These are phyloP conservation scores for Magallana angulata DNA, from an alignment of 1,140 invertebrate species.

Conservation along the genomic window DNA sequence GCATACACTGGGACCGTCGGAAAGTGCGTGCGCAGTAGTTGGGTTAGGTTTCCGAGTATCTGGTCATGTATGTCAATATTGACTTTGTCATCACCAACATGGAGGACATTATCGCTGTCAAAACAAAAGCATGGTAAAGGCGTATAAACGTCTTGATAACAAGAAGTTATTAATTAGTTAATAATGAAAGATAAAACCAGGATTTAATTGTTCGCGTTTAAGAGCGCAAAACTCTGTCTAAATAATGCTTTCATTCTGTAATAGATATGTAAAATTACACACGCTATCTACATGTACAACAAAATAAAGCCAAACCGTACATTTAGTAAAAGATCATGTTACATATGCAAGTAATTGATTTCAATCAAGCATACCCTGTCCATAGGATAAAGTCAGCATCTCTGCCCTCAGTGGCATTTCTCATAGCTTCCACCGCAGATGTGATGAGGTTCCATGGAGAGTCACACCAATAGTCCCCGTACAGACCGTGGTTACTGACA, in stretches of 20 bases:
- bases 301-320: too few relatives aligned
- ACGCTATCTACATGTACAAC: too few relatives aligned
- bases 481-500: conserved; percentile 51
- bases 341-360: too few relatives aligned
- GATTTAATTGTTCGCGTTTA: too few relatives aligned
- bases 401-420: conserved; percentile 24
- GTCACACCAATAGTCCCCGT: conserved; percentile 60
- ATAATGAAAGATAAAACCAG: too few relatives aligned
- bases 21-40: conserved; percentile 58
- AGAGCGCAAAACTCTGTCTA: too few relatives aligned
- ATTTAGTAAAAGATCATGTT: too few relatives aligned
- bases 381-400: conserved; percentile 54
- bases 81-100: conserved; percentile 65
- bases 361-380: conserved; percentile 49
- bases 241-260: too few relatives aligned
- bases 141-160: too few relatives aligned
- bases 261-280: too few relatives aligned
- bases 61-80: conserved; percentile 64
- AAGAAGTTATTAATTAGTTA: too few relatives aligned
- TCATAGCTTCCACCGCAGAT: conserved; percentile 53
- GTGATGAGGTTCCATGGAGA: conserved; percentile 53
- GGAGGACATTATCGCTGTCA: conserved; percentile 71
- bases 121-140: neutral
- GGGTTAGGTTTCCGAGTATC: conserved; percentile 68
- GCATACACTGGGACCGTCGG: conserved; percentile 63